These are phyloP conservation scores for Arctopsyche grandis DNA, from an alignment of 1,140 invertebrate species.

Conservation along the genomic window DNA sequence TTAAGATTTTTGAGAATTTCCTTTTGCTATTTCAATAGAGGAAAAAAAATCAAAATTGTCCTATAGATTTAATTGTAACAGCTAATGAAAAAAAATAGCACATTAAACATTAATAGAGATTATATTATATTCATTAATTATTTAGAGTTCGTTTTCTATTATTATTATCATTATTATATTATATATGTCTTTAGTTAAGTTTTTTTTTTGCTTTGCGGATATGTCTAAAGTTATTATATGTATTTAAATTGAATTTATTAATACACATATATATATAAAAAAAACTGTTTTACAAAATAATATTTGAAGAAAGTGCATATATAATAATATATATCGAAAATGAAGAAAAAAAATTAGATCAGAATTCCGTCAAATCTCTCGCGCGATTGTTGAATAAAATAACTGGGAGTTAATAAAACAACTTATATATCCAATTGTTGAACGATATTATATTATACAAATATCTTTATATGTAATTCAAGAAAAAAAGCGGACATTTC, in stretches of 20 bases:
- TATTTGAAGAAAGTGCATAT: background rate
- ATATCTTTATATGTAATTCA: background rate
- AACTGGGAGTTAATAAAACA: too few relatives aligned
- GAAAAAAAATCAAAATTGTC: conserved; percentile 16
- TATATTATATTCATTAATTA: conserved; percentile 39
- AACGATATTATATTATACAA: background rate
- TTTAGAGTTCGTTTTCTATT: background rate
- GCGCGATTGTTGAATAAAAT: too few relatives aligned
- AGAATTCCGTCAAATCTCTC: too few relatives aligned
- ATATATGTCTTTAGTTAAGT: background rate
- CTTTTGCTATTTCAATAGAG: background rate
- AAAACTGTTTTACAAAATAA: background rate
- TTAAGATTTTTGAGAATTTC: background rate
- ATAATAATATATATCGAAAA: background rate
- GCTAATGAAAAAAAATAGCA: conserved; percentile 17
- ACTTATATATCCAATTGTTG: background rate
- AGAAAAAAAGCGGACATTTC: background rate
- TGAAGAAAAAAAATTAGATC: too few relatives aligned
- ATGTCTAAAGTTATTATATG: background rate
- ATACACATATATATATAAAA: background rate
- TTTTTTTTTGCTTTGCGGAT: background rate
- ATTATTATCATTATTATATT: background rate
- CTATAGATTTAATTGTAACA: conserved; percentile 34
- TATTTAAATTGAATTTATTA: background rate
- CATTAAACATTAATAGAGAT: conserved; percentile 48